Conservation (phyloP, 2,113 vertebrate genomes). For the Pluvialis apricaria region DNA sequence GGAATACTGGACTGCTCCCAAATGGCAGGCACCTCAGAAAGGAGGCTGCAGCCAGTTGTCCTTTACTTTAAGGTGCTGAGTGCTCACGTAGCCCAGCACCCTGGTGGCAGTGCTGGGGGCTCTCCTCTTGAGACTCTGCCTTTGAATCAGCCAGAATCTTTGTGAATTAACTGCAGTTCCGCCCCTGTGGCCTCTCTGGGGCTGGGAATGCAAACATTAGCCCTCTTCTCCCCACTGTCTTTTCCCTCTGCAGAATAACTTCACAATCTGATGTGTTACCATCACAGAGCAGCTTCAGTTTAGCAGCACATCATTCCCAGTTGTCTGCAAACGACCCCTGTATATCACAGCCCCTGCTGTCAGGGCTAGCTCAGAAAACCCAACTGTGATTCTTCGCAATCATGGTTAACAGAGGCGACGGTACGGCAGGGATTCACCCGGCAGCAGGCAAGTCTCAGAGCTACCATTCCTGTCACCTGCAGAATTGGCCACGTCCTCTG, state of each 20-base stretch:
- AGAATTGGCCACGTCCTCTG: background rate
- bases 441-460: background rate
- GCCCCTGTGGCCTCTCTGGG: background rate
- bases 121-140: background rate
- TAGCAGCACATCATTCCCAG: background rate
- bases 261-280: background rate
- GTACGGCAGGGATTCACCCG: background rate
- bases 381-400: background rate
- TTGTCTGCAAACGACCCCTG: background rate
- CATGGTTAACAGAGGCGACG: background rate
- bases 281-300: background rate
- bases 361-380: background rate
- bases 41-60: background rate
- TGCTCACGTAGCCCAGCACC: background rate
- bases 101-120: background rate
- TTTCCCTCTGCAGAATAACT: background rate
- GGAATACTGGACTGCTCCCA: slow-evolving; percentile 26
- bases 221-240: background rate
- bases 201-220: background rate
- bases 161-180: background rate
- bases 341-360: background rate
- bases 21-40: slow-evolving; percentile 23
- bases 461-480: background rate
- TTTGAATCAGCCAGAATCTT: background rate
- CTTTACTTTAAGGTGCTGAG: background rate